Conservation (phyloP, 1,140 invertebrate species). For the Belonocnema kinseyi region DNA sequence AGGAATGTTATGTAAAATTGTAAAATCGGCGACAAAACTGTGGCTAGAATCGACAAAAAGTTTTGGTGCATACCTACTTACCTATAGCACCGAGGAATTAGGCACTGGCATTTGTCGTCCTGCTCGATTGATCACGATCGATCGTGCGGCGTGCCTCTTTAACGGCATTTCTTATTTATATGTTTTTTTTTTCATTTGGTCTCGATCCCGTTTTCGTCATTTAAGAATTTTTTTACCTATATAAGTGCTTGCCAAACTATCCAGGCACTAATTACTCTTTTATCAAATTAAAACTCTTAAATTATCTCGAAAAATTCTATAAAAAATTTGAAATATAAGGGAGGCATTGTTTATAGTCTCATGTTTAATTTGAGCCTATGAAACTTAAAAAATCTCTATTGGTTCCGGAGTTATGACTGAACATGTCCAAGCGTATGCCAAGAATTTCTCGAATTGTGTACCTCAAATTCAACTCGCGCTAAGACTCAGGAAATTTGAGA, state of each 20-base stretch:
- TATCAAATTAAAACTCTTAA: too few species aligned
- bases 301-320: too few species aligned
- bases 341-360: too few species aligned
- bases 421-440: too few species aligned
- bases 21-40: slow-evolving; percentile 61
- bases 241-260: slow-evolving; percentile 44
- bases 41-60: slow-evolving; percentile 46
- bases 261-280: too few species aligned
- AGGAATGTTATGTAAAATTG: slow-evolving; percentile 63
- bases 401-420: too few species aligned
- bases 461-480: too few species aligned
- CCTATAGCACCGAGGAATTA: slow-evolving; percentile 58
- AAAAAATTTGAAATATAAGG: too few species aligned
- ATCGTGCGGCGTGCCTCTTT: slow-evolving; percentile 48
- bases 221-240: slow-evolving; percentile 28
- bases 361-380: too few species aligned
- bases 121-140: slow-evolving; percentile 59
- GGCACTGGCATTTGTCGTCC: slow-evolving; percentile 47
- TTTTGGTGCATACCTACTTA: slow-evolving; percentile 56
- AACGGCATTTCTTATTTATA: slow-evolving; percentile 43
- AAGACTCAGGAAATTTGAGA: too few species aligned
- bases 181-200: slow-evolving; percentile 41
- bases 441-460: too few species aligned
- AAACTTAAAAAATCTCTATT: too few species aligned
- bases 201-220: slow-evolving; percentile 47